Evolutionary conservation across 2,113 vertebrate genomes (phyloP).

Genomic region (Dasyornis broadbenti): DNA sequence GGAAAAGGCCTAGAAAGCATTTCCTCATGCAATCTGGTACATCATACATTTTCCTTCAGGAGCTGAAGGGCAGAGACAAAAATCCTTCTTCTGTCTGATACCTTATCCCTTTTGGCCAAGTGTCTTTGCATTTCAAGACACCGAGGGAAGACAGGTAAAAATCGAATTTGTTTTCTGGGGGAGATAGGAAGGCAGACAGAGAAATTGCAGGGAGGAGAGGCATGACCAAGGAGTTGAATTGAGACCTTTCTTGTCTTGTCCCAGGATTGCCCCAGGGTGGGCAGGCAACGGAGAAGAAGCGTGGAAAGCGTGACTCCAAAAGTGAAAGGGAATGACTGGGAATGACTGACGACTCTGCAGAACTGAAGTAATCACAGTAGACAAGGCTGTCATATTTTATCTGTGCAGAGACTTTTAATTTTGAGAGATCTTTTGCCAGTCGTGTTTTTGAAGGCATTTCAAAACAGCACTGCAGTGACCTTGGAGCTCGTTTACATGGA

Average conservation of each 20-base stretch:
- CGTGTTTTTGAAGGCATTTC: not conserved
- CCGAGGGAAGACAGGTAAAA: not conserved
- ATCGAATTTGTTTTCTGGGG: not conserved
- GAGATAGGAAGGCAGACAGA: not conserved
- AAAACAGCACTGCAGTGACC: not conserved
- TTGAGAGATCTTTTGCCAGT: not conserved
- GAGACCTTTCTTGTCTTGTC: not conserved
- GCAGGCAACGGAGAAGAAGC: not conserved
- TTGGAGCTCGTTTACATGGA: not conserved
- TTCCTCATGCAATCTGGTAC: not conserved
- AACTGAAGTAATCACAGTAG: conserved; percentile 11
- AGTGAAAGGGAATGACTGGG: not conserved
- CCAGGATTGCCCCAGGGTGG: not conserved
- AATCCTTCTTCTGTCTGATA: not conserved
- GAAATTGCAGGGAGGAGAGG: not conserved
- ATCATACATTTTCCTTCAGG: not conserved
- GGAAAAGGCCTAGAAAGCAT: not conserved
- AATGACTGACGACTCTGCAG: not conserved
- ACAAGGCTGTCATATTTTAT: conserved; percentile 44
- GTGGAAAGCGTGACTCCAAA: fast-evolving
- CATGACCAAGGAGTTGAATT: not conserved
- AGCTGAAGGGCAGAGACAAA: not conserved
- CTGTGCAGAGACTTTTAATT: not conserved
- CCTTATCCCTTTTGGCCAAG: not conserved
- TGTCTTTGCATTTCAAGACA: not conserved